Evolutionary conservation across 2,888 invertebrate genomes (phyloP).

Genomic region (Sericinus montela): DNA sequence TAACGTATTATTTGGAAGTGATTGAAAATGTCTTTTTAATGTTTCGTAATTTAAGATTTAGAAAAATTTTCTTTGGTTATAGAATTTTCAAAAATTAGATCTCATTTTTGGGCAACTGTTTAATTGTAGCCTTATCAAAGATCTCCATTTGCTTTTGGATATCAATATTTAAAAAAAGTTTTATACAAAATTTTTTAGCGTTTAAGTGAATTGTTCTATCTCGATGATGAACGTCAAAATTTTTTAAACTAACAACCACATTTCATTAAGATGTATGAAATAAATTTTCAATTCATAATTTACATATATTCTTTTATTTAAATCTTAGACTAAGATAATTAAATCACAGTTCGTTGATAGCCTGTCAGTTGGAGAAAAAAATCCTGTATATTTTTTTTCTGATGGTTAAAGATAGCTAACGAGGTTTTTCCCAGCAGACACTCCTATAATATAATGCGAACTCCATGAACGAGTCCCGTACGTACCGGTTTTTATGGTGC

Average conservation of each 20-base stretch:
- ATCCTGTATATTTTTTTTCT: too few relatives aligned
- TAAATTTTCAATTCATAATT: constrained; percentile 50
- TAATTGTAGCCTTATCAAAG: constrained; percentile 51
- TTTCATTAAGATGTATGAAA: constrained; percentile 53
- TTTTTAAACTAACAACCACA: constrained; percentile 54
- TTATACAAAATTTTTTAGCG: constrained; percentile 49
- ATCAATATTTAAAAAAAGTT: constrained; percentile 36
- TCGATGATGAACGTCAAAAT: constrained; percentile 44
- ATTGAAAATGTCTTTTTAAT: constrained; percentile 41
- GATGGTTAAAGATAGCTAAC: too few relatives aligned
- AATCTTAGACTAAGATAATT: too few relatives aligned
- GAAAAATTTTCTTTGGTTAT: constrained; percentile 53
- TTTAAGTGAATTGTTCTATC: constrained; percentile 39
- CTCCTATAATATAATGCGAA: too few relatives aligned
- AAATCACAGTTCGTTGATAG: too few relatives aligned
- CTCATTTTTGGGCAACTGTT: constrained; percentile 59
- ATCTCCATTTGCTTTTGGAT: constrained; percentile 68
- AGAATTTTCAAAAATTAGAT: constrained; percentile 67
- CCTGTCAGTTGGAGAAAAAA: too few relatives aligned
- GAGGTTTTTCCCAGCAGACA: too few relatives aligned
- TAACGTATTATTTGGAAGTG: constrained; percentile 67
- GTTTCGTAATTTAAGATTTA: constrained; percentile 49
- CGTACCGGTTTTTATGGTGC: too few relatives aligned
- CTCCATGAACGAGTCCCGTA: too few relatives aligned
- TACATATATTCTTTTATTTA: constrained; percentile 13